Conservation (phyloP, 2,113 vertebrate species). For the Ptilonorhynchus violaceus region DNA sequence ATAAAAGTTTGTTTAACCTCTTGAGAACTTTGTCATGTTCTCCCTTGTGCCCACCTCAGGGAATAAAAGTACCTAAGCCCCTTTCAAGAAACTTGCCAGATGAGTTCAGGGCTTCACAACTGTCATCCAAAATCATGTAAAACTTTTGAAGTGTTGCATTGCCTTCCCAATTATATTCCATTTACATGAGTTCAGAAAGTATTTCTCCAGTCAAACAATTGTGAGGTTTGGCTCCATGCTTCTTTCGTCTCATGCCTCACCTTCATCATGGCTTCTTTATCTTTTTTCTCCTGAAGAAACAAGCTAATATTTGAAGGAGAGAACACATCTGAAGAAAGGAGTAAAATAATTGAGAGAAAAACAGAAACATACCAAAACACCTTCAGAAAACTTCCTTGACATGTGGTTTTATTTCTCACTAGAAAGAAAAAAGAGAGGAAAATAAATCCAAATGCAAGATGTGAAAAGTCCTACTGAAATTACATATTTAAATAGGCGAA, state of each 20-base stretch:
- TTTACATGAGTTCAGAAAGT: background rate
- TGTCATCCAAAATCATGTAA: background rate
- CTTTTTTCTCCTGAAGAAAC: background rate
- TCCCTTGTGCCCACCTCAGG: background rate
- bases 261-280: background rate
- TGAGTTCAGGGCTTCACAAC: rapidly evolving
- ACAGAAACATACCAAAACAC: background rate
- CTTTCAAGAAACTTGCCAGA: background rate
- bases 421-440: background rate
- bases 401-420: background rate
- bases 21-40: rapidly evolving
- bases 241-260: background rate
- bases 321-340: background rate
- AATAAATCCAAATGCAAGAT: background rate
- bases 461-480: background rate
- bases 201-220: background rate
- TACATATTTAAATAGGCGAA: background rate
- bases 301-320: background rate
- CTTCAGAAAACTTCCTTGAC: background rate
- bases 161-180: background rate
- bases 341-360: background rate
- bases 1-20: background rate
- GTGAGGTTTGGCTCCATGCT: background rate
- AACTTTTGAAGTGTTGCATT: background rate
- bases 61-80: background rate